Evolutionary conservation across 1,140 invertebrate species (phyloP).

Genomic region (Idris sp.): DNA sequence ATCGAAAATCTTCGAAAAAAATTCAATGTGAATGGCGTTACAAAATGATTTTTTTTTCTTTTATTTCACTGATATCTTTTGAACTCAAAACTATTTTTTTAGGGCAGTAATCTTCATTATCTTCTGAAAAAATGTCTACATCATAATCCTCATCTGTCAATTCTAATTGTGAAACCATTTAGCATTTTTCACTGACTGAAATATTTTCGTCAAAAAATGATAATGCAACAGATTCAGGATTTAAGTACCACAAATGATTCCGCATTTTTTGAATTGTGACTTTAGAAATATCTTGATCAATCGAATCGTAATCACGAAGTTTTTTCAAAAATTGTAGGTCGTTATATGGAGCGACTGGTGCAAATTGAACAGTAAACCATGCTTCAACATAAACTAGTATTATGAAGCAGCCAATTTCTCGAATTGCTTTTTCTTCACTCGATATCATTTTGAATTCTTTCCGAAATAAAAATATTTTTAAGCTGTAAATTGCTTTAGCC

Average conservation of each 20-base stretch:
- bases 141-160: no score
- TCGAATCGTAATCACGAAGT: not conserved
- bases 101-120: no score
- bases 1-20: no score
- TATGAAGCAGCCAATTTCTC: not conserved
- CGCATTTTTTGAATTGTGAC: no score
- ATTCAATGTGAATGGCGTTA: no score
- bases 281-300: not conserved
- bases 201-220: no score
- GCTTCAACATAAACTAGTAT: not conserved
- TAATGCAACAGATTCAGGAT: not conserved
- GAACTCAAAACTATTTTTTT: no score
- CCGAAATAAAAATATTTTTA: conserved; percentile 65
- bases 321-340: not conserved
- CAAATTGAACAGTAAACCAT: not conserved
- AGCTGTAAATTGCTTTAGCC: conserved; percentile 70
- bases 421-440: not conserved
- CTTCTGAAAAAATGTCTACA: no score
- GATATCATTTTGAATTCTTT: conserved; percentile 43
- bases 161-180: no score
- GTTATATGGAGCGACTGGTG: not conserved
- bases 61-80: no score
- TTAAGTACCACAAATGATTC: conserved; percentile 14
- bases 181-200: no score
- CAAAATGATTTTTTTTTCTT: no score